Conservation (phyloP, 2,888 invertebrate genomes). For the Lasioglossum vierecki region DNA sequence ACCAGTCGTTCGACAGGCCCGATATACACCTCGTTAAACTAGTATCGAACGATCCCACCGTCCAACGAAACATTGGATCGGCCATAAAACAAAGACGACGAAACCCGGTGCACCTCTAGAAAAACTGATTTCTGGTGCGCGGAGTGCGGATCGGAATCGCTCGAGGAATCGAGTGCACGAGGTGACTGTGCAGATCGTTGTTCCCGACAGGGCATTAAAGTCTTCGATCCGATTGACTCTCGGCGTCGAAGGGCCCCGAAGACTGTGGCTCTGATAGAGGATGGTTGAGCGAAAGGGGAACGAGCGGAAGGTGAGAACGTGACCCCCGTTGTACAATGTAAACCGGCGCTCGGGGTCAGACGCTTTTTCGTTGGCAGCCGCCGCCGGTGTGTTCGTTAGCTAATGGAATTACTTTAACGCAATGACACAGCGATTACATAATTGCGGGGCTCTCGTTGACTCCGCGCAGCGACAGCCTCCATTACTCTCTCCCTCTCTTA, state of each 20-base stretch:
- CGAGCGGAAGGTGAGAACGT: conserved; percentile 63
- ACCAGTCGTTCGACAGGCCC: neutral
- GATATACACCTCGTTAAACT: no score
- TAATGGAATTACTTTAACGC: conserved; percentile 83
- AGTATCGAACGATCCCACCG: neutral
- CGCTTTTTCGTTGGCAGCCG: conserved; percentile 16
- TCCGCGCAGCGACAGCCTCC: conserved; percentile 60
- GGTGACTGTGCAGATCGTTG: conserved; percentile 51
- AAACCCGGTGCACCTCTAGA: neutral
- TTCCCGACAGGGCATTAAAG: conserved; percentile 58
- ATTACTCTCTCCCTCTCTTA: conserved; percentile 51
- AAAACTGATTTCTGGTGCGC: neutral
- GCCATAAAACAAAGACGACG: neutral
- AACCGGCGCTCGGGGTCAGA: conserved; percentile 36
- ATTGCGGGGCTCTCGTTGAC: conserved; percentile 74
- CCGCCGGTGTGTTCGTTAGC: conserved; percentile 68
- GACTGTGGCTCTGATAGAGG: conserved; percentile 1
- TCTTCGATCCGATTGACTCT: conserved; percentile 56
- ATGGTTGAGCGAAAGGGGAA: conserved; percentile 15
- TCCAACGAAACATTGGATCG: neutral
- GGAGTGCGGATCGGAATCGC: neutral
- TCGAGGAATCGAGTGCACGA: conserved; percentile 43
- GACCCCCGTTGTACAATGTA: conserved; percentile 59
- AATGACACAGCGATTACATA: conserved; percentile 83
- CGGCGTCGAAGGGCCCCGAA: conserved; percentile 28